These are phyloP conservation scores for Drosophila mauritiana DNA, from an alignment of 1,140 invertebrate species.

Conservation along the genomic window DNA sequence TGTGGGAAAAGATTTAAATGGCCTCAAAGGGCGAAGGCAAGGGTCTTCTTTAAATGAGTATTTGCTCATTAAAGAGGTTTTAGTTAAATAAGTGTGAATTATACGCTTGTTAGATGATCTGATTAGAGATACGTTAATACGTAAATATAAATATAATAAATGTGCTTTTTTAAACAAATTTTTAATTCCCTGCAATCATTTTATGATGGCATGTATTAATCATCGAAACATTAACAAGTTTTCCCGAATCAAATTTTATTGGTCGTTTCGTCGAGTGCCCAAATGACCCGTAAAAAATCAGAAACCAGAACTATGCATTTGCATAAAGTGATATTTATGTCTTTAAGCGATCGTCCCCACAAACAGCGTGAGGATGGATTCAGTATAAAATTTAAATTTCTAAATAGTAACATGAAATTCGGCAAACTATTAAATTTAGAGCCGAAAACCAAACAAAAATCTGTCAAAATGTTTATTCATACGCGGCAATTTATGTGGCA, in stretches of 20 bases:
- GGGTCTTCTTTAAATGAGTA: constrained; percentile 13
- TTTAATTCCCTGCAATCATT: background rate
- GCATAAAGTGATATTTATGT: constrained; percentile 23
- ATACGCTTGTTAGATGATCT: background rate
- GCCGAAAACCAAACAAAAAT: constrained; percentile 54
- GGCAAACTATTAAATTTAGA: constrained; percentile 60
- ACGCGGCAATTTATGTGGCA: constrained; percentile 53
- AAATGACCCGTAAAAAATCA: constrained; percentile 43
- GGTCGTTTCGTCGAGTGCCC: constrained; percentile 38
- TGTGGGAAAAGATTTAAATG: constrained; percentile 51
- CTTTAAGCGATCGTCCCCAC: constrained; percentile 11
- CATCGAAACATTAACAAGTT: constrained; percentile 31
- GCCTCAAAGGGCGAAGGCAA: background rate
- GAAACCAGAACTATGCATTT: constrained; percentile 37
- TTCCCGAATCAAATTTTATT: constrained; percentile 28
- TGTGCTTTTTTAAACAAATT: background rate
- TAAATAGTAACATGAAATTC: constrained; percentile 47
- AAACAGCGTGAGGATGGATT: constrained; percentile 10
- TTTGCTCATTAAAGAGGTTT: constrained; percentile 36
- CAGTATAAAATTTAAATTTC: constrained; percentile 49
- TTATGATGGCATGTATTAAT: constrained; percentile 13
- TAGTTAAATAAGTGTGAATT: background rate
- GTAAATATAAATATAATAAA: background rate
- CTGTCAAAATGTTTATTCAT: constrained; percentile 67
- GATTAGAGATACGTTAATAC: background rate